Base-by-base conservation (phyloP, 2,797 vertebrate genomes). In the Ctenopoma kingsleyae region DNA sequence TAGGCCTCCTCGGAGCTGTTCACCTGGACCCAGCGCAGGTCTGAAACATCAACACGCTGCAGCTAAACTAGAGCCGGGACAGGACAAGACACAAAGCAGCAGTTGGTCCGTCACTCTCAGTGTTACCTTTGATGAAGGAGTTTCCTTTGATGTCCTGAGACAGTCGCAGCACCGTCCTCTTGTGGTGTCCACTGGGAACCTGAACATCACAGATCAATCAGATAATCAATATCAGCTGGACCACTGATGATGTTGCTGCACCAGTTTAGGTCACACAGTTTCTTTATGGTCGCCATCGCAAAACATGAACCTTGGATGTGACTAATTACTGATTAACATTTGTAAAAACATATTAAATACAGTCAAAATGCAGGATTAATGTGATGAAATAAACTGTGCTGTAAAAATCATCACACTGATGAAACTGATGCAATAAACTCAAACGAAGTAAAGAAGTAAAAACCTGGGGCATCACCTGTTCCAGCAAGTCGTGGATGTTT, bases 121-220 rank as follows among this genome's bases (percentile, higher is more conserved):
- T n/a, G 20, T 35, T 43, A 98, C 97, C 97, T 96, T 97, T 99
- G 50, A 99, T 94, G 75, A 97, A 99, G 30, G 96, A 93, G 83
- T 95, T 97, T 19, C 96, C 97, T 85, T 96, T 97, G 74, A 97
- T 36, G 23, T 99, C 98, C 90, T 98, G 97, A 19, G 96, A 96
- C 83, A 99, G 93, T 20, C 96, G 95, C 0, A 99, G 83, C 0
- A 92, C 90, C 13, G 94, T 95, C 70, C 96, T 95, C 78, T 87
- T 96, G 49, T 88, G 86, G 11, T 91, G 88, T 16, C 94, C 92
- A 7, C 59, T 77, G 16, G 95, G 87, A 5, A 93, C 10, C 72
- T 96, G 95, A 79, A 67, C 43, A 61, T 17, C 74, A 66, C 62
- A 89, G 80, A 76, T 38, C 57, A 49, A 16, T 35, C 27, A 54